Base-by-base conservation (phyloP, 2,797 vertebrate species). In the Microchirus variegatus region DNA sequence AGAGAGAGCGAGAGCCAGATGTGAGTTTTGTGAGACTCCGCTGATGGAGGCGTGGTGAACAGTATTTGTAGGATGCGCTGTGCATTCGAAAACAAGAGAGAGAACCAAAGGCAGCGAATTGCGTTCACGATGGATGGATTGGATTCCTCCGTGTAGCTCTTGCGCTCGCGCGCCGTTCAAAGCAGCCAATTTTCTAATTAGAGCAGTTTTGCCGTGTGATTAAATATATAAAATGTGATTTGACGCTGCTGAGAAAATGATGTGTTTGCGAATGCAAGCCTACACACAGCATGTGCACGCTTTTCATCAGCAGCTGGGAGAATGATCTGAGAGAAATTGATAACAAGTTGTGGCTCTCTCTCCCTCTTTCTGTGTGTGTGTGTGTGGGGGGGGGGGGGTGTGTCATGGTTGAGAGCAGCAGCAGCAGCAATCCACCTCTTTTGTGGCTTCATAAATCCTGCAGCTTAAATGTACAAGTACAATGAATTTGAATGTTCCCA, bases 201-300 rank as follows among this genome's bases (percentile, higher is more conserved):
- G 56, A 75, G 59, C 67, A 59, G 43, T 73, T 73, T 72, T 73
- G 40, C 67, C 12, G 45, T 73, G 61, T 66, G 73, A 73, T 73
- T 72, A 76, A 84, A 77, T 55, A 63, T 55, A 63, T 71, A 53
- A 81, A 78, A 80, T 58, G 65, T 57, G 67, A 82, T 82, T 78
- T 66, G 59, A 77, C 22, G 35, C 63, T 53, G 68, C 63, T 58
- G 63, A 75, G 73, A 75, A 83, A 85, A 80, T 66, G 14, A 74
- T 70, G 53, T 40, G 55, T 70, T 72, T 75, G 54, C 74, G 59
- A 55, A 64, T 38, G 47, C 52, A 37, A 46, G 54, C 40, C 61
- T 56, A 17, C 57, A 51, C 46, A 26, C 50, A 60, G 59, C 57
- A 9, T 64, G 72, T 16, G 53, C 44, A 42, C n/a, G 18, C n/a